phyloP scores from a whole-genome alignment of 1,140 invertebrate species.

The Brevipalpus yothersi region DNA sequence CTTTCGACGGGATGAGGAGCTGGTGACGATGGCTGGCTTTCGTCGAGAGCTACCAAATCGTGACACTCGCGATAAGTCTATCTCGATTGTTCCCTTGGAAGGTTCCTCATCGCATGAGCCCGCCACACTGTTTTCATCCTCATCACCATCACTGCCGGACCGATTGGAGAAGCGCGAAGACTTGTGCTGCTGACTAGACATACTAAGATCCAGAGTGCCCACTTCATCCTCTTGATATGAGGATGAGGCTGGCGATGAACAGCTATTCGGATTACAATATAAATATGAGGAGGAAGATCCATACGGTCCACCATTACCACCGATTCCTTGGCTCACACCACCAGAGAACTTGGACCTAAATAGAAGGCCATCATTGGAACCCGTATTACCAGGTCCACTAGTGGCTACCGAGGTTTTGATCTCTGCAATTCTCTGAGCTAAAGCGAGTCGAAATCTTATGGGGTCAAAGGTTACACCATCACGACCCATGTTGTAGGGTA shows the following conservation, averaged over 20 bases:
- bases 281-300: conserved; percentile 2
- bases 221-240: conserved; percentile 11
- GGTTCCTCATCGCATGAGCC: conserved; percentile 22
- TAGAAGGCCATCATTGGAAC: not conserved
- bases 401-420: conserved; percentile 18
- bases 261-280: conserved; percentile 8
- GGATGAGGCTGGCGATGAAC: conserved; percentile 6
- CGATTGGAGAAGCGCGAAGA: not conserved
- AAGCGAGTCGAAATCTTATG: conserved; percentile 56
- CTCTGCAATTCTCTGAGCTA: conserved; percentile 56
- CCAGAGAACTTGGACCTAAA: conserved; percentile 3
- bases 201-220: conserved; percentile 39
- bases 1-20: conserved; percentile 39
- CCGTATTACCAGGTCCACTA: not conserved
- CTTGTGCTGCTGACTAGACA: conserved; percentile 23
- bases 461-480: conserved; percentile 39
- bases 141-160: conserved; percentile 19
- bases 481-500: conserved; percentile 31
- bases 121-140: conserved; percentile 23
- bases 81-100: conserved; percentile 12
- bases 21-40: conserved; percentile 21
- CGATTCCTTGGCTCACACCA: not conserved
- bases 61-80: conserved; percentile 12
- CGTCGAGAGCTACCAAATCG: conserved; percentile 5
- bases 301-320: not conserved